Percentiles rank a stretch among this genome's conserved stretches.
These are phyloP conservation scores for Spermophilus dauricus DNA, from an alignment of 2,113 vertebrate genomes.

Conservation along the genomic window DNA sequence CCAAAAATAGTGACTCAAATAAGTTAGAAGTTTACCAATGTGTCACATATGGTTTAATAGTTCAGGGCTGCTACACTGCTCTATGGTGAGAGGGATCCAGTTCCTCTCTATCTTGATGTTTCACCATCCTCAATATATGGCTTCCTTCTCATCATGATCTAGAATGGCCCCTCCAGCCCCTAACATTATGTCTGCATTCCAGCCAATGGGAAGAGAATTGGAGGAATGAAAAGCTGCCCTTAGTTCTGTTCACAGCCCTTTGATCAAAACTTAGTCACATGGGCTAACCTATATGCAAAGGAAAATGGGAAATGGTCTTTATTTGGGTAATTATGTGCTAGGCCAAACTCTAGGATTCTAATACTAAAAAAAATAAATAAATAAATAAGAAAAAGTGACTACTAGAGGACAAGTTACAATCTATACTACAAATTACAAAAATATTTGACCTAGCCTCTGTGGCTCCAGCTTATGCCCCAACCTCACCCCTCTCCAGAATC, in stretches of 20 bases:
- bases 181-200: background rate
- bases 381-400: background rate
- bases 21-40: background rate
- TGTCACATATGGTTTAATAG: background rate
- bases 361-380: background rate
- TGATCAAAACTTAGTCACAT: background rate
- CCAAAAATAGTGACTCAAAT: background rate
- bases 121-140: background rate
- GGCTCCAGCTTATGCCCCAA: background rate
- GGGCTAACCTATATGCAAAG: background rate
- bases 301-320: background rate
- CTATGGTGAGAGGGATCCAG: background rate
- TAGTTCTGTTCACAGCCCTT: background rate
- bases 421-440: background rate
- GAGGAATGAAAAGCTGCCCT: background rate
- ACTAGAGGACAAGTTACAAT: background rate
- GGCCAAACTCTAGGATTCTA: background rate
- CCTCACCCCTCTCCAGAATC: background rate
- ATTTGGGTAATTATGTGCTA: background rate
- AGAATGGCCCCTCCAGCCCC: background rate
- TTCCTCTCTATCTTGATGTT: background rate
- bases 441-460: background rate
- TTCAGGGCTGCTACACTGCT: background rate
- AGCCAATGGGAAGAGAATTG: background rate
- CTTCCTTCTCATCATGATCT: background rate